These are phyloP conservation scores for Vanessa cardui DNA, from an alignment of 2,888 invertebrate genomes.

Conservation along the genomic window DNA sequence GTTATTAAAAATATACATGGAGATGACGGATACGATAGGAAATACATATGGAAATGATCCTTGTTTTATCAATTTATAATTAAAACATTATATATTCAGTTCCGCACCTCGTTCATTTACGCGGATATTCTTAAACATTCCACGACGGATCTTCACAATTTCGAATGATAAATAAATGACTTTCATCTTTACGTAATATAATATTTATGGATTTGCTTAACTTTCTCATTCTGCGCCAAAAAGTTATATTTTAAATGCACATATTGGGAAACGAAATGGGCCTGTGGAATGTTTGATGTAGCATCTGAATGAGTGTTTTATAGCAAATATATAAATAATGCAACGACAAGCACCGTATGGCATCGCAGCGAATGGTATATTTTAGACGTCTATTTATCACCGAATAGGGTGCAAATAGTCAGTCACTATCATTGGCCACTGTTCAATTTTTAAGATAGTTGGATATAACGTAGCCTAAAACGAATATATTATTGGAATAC, in stretches of 20 bases:
- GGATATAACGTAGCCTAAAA: too few relatives aligned
- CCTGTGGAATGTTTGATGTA: too few relatives aligned
- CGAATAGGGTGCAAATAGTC: too few relatives aligned
- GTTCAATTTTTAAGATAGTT: too few relatives aligned
- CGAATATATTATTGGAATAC: too few relatives aligned
- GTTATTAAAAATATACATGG: constrained; percentile 5
- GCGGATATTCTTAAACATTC: background rate
- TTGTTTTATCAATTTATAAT: background rate
- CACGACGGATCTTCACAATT: background rate
- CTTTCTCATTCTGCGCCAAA: background rate
- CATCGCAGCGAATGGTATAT: too few relatives aligned
- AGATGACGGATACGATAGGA: constrained; percentile 5
- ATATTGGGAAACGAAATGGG: background rate
- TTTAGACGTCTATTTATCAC: too few relatives aligned
- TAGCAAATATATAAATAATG: too few relatives aligned
- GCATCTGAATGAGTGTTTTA: too few relatives aligned
- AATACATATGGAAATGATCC: constrained; percentile 6
- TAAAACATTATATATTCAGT: background rate
- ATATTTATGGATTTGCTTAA: background rate
- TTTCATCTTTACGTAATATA: constrained; percentile 6
- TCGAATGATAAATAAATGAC: background rate
- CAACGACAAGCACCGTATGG: too few relatives aligned
- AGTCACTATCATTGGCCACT: too few relatives aligned
- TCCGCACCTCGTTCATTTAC: background rate
- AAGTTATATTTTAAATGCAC: background rate